These are phyloP conservation scores for Andrena chrysosceles DNA, from an alignment of 2,888 invertebrate genomes.

Conservation along the genomic window DNA sequence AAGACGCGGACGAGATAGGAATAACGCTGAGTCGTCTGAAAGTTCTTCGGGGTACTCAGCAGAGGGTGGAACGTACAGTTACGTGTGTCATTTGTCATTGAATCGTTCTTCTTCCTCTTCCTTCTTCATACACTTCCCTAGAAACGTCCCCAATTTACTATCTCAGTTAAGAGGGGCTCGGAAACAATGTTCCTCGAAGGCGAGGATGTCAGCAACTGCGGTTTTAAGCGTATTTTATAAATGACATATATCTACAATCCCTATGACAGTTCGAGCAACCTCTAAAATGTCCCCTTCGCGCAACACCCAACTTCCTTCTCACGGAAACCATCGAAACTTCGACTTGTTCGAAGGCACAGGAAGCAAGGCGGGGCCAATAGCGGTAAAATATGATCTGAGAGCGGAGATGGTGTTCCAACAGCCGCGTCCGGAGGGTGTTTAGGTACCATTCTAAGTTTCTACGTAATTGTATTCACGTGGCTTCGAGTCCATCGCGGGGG, in stretches of 20 bases:
- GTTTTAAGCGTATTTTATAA: neutral
- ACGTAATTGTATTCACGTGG: constrained; percentile 76
- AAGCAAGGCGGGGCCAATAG: constrained; percentile 51
- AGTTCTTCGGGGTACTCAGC: neutral
- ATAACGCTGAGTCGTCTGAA: constrained; percentile 20
- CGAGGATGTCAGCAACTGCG: too few species aligned
- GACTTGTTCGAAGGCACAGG: constrained; percentile 34
- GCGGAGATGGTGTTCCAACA: constrained; percentile 40
- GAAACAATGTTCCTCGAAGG: too few species aligned
- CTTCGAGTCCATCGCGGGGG: constrained; percentile 34
- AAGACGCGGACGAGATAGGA: constrained; percentile 30
- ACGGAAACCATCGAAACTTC: constrained; percentile 26
- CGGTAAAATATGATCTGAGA: constrained; percentile 69
- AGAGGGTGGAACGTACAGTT: neutral
- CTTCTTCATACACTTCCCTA: neutral
- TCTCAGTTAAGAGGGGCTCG: neutral
- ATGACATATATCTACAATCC: neutral
- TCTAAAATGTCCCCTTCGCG: neutral
- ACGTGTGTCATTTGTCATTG: neutral
- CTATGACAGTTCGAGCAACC: neutral
- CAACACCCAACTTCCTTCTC: constrained; percentile 22
- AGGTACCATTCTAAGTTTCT: constrained; percentile 41
- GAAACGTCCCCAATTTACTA: neutral
- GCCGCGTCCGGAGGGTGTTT: constrained; percentile 59
- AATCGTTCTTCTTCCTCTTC: neutral